Evolutionary conservation across 2,113 vertebrate species (phyloP), one percentile per base, ranked within the genome.

Genomic region (Vidua chalybeata): DNA sequence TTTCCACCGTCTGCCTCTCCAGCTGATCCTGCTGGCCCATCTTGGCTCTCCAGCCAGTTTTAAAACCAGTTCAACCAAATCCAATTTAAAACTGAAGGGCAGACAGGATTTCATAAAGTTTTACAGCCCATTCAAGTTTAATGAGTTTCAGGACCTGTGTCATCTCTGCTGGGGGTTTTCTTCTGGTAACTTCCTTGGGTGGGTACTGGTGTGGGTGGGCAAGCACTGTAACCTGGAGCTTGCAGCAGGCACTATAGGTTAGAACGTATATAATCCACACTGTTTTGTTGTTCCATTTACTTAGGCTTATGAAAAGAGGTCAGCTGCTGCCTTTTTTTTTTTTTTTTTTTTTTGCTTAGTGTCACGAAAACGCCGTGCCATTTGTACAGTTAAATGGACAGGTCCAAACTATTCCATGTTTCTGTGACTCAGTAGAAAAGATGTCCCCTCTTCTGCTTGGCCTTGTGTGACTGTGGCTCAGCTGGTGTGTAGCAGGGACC

Each of bases 1-100:
- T 52, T 78, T 72, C 56, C 41, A 20, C 64, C 0, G 2, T 77
- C 84, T 88, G 41, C 76, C 71, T 85, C 81, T 91, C 16, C 0
- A 68, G 84, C 87, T 93, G 84, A 91, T 93, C 87, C 61, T 75
- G 69, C 89, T 68, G 87, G 94, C 71, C 84, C 4, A 5, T 84
- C 74, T 69, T 84, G 83, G 79, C 68, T 90, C 78, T 85, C 39
- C 68, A 96, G 86, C 61, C 86, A 88, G 69, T 92, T 96, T 90
- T 48, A 72, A 93, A 97, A 96, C 85, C 31, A 51, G 94, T 93
- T 93, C 83, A 84, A 83, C 41, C 58, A 72, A 96, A 87, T 26
- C 28, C 4, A 35, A 37, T 68, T 90, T 90, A 78, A 93, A 90
- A 95, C 45, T 39, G 85, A 93, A 89, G 31, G 66, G 41, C 77